Base-by-base conservation (phyloP, 2,113 vertebrate species). In the Chiloscyllium plagiosum region DNA sequence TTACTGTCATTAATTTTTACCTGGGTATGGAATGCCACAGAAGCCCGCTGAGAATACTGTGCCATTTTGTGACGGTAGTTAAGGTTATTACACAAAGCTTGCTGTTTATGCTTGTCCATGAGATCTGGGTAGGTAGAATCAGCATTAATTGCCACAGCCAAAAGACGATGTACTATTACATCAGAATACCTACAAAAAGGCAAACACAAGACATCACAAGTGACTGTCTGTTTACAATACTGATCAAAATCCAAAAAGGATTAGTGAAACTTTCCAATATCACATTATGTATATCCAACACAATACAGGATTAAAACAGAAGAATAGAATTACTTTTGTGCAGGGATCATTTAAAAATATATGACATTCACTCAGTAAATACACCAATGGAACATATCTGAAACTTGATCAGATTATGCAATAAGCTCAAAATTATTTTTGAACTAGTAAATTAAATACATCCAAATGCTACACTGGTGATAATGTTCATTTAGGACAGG, bases 51-150 rank as follows among this genome's bases (percentile, higher is more conserved):
- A 12, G 99, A 99, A 0, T 99, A 99, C 6, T 99, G 99, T 96
- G 99, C 97, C 99, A 99, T 99, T 97, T 99, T 99, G 96, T 99
- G 99, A 96, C 99, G 97, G 96, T 98, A 99, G 97, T 99, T 99
- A 96, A 99, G 98, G 96, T 99, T 99, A 98, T 98, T 99, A 97
- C 98, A 98, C 68, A 99, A 97, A 13, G 98, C 98, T 0, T 99
- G 97, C 95, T 99, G 98, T 96, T 99, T 99, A 85, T 99, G 99
- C 96, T 99, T 99, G 97, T 99, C 98, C 96, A 98, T 98, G 94
- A 99, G 96, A 80, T 99, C 99, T 15, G 99, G 98, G 61, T 99
- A 99, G 70, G 99, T 99, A 96, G 96, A 97, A 96, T 99, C 99
- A 47, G 99, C 99, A 72, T 97, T 98, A 5, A 99, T 97, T 89